Percentiles rank a stretch among this genome's conserved stretches.
phyloP scores from a whole-genome alignment of 2,113 vertebrate genomes.

The Puntigrus tetrazona region DNA sequence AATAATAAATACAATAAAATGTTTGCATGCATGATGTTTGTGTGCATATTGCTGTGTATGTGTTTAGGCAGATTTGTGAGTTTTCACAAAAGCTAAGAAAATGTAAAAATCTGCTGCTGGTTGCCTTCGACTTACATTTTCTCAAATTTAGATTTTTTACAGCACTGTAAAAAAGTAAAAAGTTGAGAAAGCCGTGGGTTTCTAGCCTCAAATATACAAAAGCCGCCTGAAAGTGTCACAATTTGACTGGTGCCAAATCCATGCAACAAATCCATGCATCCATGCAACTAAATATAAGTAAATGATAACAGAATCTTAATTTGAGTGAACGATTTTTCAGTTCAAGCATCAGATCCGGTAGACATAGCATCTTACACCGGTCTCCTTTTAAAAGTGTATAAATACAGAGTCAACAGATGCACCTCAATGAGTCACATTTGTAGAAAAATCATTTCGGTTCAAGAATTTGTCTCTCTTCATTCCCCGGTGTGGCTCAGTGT shows the following conservation, averaged over 20 bases:
- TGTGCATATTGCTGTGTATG: too few species aligned
- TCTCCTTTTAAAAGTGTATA: neutral
- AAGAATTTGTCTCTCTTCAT: neutral
- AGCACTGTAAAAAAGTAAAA: too few species aligned
- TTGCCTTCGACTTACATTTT: too few species aligned
- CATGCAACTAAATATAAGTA: neutral
- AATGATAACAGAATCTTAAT: neutral
- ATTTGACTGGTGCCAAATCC: neutral
- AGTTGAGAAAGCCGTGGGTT: neutral
- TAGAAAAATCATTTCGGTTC: neutral
- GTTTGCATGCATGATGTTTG: too few species aligned
- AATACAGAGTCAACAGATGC: neutral
- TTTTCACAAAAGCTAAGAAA: too few species aligned
- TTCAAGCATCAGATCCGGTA: neutral
- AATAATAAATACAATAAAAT: too few species aligned
- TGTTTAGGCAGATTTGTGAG: too few species aligned
- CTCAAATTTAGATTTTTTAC: too few species aligned
- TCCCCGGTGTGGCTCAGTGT: conserved; percentile 29
- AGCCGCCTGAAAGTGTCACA: too few species aligned
- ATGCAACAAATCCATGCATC: too few species aligned
- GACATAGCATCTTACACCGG: neutral
- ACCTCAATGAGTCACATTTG: neutral
- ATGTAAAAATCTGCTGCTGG: too few species aligned
- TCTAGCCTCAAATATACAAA: neutral
- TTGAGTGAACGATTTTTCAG: neutral